Percentiles rank a stretch among this genome's conserved stretches.
phyloP scores from a whole-genome alignment of 1,140 invertebrate genomes.

The Dendroctonus ponderosae region DNA sequence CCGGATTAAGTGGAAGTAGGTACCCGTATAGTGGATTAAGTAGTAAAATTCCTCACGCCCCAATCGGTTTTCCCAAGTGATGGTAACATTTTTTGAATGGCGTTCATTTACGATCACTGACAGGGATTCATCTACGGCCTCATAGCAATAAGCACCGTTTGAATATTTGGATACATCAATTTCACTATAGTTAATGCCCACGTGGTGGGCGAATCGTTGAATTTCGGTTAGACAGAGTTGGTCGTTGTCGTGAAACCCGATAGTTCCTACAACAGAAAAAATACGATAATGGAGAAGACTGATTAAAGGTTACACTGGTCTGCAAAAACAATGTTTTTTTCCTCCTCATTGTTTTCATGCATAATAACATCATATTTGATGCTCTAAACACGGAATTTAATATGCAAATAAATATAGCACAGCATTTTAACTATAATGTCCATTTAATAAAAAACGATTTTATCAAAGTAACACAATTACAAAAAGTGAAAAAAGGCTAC shows the following conservation, averaged over 20 bases:
- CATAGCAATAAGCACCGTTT: conserved; percentile 63
- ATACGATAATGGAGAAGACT: background rate
- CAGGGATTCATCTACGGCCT: conserved; percentile 55
- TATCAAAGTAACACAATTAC: too few relatives aligned
- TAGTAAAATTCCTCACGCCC: conserved; percentile 76
- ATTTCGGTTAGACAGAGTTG: conserved; percentile 71
- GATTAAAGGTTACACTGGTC: too few relatives aligned
- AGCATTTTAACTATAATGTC: too few relatives aligned
- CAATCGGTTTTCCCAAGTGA: conserved; percentile 65
- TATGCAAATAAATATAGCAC: too few relatives aligned
- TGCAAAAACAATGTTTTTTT: too few relatives aligned
- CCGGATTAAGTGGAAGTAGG: conserved; percentile 41
- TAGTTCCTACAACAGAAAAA: conserved; percentile 42
- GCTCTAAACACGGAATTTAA: too few relatives aligned
- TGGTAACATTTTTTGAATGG: conserved; percentile 45
- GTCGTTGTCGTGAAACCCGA: conserved; percentile 75
- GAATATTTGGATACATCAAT: conserved; percentile 58
- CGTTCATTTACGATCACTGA: conserved; percentile 44
- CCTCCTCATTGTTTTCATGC: too few relatives aligned
- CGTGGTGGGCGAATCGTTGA: conserved; percentile 53
- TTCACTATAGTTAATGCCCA: conserved; percentile 27
- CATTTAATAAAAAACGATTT: too few relatives aligned
- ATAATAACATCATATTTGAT: too few relatives aligned
- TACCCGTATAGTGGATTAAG: conserved; percentile 68
- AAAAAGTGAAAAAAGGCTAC: too few relatives aligned